These are phyloP conservation scores for Scaptomyza parva DNA, from an alignment of 2,888 invertebrate species.

Conservation along the genomic window DNA sequence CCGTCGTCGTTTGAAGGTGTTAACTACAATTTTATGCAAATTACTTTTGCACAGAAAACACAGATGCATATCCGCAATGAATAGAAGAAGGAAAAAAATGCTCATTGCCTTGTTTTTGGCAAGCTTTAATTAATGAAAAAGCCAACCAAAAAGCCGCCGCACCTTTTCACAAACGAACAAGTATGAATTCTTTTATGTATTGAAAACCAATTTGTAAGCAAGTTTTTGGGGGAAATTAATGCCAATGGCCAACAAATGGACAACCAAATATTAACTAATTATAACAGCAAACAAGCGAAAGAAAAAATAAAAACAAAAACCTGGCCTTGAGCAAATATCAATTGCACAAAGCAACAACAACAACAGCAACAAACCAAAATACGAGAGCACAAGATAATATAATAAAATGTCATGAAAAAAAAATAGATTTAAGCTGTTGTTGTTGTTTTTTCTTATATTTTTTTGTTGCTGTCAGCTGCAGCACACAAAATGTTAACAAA, in stretches of 20 bases:
- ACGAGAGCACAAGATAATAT: conserved; percentile 22
- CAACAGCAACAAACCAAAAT: conserved; percentile 21
- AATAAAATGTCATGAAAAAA: conserved; percentile 65
- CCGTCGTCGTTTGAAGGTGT: conserved; percentile 63
- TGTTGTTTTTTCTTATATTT: background rate
- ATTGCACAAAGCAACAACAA: conserved; percentile 32
- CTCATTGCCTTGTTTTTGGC: conserved; percentile 62
- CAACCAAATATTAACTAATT: conserved; percentile 71
- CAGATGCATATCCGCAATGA: conserved; percentile 66
- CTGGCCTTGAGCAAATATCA: conserved; percentile 61
- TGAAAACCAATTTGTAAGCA: conserved; percentile 16
- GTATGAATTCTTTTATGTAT: no score
- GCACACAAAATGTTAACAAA: conserved; percentile 55
- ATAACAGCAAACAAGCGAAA: conserved; percentile 37
- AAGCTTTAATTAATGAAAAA: conserved; percentile 63
- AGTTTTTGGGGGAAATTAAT: conserved; percentile 19
- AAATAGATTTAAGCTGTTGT: conserved; percentile 49
- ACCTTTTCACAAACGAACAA: conserved; percentile 30
- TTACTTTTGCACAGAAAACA: conserved; percentile 37
- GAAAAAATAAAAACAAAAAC: conserved; percentile 6
- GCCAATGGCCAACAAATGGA: no score
- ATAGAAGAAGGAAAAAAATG: conserved; percentile 19
- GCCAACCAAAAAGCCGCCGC: conserved; percentile 43
- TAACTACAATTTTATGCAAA: conserved; percentile 77
- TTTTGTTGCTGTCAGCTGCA: conserved; percentile 57